Conservation (phyloP, 2,113 vertebrate genomes). For the Amphiprion percula region DNA sequence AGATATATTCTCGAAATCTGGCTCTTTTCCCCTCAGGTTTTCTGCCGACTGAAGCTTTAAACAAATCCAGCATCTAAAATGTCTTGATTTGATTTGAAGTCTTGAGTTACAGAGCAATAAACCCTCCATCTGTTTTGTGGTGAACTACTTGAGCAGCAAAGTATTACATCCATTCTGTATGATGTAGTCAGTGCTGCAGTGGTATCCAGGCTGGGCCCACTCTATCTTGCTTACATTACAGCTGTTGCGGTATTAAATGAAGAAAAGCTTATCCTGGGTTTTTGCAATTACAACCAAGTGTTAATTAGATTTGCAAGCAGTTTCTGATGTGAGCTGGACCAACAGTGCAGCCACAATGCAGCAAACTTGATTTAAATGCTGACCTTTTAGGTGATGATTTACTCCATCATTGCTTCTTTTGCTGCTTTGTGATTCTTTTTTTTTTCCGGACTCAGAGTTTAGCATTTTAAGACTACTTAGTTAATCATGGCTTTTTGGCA, state of each 20-base stretch:
- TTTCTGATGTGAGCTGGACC: neutral
- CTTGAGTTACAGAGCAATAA: neutral
- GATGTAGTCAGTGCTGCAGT: neutral
- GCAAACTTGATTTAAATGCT: neutral
- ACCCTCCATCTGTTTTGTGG: neutral
- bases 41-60: too few species aligned
- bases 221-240: too few species aligned
- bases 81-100: too few species aligned
- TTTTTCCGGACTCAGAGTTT: constrained; percentile 1
- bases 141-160: neutral
- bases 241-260: too few species aligned
- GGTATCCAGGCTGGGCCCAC: neutral
- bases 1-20: too few species aligned
- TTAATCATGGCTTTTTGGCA: constrained; percentile 24
- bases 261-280: neutral
- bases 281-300: constrained; percentile 1
- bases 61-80: neutral
- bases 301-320: neutral
- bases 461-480: neutral
- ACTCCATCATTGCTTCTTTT: neutral
- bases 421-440: constrained; percentile 15
- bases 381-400: constrained; percentile 9
- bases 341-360: constrained; percentile 7
- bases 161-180: neutral
- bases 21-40: too few species aligned